Base-by-base conservation (phyloP, 2,113 vertebrate genomes). In the Cromileptes altivelis region DNA sequence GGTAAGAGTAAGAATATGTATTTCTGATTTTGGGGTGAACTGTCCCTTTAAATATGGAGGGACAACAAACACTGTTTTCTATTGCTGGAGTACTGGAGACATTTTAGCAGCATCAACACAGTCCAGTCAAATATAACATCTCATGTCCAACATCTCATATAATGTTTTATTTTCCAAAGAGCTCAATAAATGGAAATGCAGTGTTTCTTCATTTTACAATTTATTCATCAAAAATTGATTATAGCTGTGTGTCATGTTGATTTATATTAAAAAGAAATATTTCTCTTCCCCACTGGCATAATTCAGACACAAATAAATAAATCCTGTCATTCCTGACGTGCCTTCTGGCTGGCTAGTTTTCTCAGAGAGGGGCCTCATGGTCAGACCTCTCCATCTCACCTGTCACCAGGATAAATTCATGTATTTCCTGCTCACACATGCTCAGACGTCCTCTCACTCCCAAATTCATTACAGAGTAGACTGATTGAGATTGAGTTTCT, bases 401-500 rank as follows among this genome's bases (percentile, higher is more conserved):
- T 83, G 88, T 77, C 88, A 77, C 53, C 56, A 13, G 72, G 55
- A 82, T n/a, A 74, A 70, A 85, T 64, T 30, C 40, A 42, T 30
- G 52, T 33, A 55, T 75, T 74, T 57, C 37, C 40, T 65, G n/a
- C n/a, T n/a, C 61, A 37, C 55, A 70, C 57, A 56, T 11, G n/a
- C 71, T 82, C 56, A 47, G 15, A 47, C 10, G 18, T 55, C 65
- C 68, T 62, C 37, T 78, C 70, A 47, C 67, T 67, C 53, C 75
- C 81, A 82, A 84, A 91, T 88, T 93, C 89, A 91, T 90, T 88
- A 88, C 52, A 62, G 75, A 60, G 58, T 70, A 42, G 70, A 72
- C 76, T 85, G 86, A 93, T 92, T 86, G 85, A 87, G 85, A 88
- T 82, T 10, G 85, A 89, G 81, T 70, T 81, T 69, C 74, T 67